Percentiles rank a stretch among this genome's conserved stretches.
These are phyloP conservation scores for Pelobates cultripes DNA, from an alignment of 2,797 vertebrate species.

Conservation along the genomic window DNA sequence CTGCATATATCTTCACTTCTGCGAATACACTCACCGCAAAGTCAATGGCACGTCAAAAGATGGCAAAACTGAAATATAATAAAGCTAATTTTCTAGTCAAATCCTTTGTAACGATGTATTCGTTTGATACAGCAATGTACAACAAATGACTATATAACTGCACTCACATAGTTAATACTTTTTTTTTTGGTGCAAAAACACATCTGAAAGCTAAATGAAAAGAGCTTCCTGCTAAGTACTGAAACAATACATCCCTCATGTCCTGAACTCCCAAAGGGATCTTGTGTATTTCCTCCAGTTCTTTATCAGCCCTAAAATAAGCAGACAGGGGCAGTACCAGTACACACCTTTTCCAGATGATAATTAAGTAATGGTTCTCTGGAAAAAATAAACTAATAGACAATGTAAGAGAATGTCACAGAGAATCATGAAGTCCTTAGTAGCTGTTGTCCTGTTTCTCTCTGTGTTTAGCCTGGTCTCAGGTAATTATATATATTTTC, in stretches of 20 bases:
- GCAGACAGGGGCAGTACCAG: conserved; percentile 72
- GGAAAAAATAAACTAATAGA: conserved; percentile 45
- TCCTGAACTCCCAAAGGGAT: conserved; percentile 84
- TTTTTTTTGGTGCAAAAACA: conserved; percentile 73
- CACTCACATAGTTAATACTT: conserved; percentile 29
- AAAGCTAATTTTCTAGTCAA: no score
- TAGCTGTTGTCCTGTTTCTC: conserved; percentile 65
- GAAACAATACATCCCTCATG: conserved; percentile 79
- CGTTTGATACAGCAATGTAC: no score
- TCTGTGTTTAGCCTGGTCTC: conserved; percentile 49
- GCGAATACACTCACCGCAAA: no score
- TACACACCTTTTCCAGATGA: conserved; percentile 76
- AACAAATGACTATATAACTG: neutral
- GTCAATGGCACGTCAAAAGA: no score
- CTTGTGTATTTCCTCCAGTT: conserved; percentile 83
- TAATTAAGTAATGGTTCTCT: conserved; percentile 63
- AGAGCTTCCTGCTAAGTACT: conserved; percentile 79
- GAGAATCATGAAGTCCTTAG: conserved; percentile 73
- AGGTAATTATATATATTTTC: conserved; percentile 61
- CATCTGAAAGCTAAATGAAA: conserved; percentile 73
- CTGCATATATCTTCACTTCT: no score
- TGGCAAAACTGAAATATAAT: no score
- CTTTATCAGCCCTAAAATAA: conserved; percentile 88
- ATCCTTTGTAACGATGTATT: no score
- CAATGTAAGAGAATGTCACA: conserved; percentile 56